A percentile compares a stretch with the other conserved stretches of the same genome.
Conservation (phyloP, 2,113 vertebrate species). For the Uropsilus gracilis region DNA sequence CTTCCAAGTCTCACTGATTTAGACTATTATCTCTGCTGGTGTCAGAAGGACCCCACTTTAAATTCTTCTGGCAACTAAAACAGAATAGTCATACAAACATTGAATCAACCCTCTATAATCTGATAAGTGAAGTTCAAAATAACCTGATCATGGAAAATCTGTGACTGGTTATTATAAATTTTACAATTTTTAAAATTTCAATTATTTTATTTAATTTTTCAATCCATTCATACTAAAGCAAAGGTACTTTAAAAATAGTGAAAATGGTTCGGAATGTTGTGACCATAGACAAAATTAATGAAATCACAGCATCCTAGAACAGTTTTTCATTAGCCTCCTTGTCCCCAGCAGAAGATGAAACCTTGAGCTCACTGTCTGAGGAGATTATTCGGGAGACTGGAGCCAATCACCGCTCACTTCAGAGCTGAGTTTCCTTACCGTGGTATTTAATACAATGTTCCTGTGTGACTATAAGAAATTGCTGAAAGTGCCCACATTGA, state of each 20-base stretch:
- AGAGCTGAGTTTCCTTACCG: not conserved
- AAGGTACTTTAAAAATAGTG: not conserved
- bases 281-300: not conserved
- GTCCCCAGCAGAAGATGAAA: not conserved
- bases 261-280: not conserved
- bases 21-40: not conserved
- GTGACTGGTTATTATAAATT: not conserved
- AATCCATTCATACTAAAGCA: not conserved
- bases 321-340: not conserved
- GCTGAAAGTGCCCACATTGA: not conserved
- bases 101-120: not conserved
- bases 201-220: too few species aligned
- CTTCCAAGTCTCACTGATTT: not conserved
- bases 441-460: not conserved
- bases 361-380: not conserved
- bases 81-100: not conserved
- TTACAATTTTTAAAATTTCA: too few species aligned
- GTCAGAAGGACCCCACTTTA: not conserved
- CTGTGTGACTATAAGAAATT: not conserved
- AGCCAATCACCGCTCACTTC: not conserved
- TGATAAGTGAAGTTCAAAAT: conserved; percentile 9
- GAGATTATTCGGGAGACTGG: not conserved
- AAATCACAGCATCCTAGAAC: not conserved
- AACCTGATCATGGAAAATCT: not conserved
- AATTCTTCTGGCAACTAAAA: not conserved